These are phyloP conservation scores for Bombus polaris DNA, from an alignment of 1,140 invertebrate genomes.

Conservation along the genomic window DNA sequence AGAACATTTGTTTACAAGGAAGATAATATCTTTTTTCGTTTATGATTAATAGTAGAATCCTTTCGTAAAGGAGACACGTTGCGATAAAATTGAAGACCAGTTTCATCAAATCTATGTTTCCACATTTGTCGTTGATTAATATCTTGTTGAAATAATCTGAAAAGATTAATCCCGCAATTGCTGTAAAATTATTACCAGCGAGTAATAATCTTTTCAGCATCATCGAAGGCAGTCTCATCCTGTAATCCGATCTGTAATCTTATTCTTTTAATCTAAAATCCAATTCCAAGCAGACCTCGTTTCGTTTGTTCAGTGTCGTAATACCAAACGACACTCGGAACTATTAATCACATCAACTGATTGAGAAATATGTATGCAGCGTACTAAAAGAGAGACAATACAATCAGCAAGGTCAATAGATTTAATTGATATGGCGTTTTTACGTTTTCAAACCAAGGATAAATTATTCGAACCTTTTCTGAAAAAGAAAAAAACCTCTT, in stretches of 20 bases:
- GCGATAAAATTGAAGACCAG: too few relatives aligned
- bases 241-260: background rate
- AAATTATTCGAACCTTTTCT: too few relatives aligned
- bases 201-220: background rate
- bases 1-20: too few relatives aligned
- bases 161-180: background rate
- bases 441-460: background rate
- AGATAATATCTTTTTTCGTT: too few relatives aligned
- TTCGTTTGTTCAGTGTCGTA: background rate
- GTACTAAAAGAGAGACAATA: background rate
- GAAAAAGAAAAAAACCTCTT: too few relatives aligned
- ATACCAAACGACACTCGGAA: background rate
- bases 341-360: background rate
- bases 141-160: background rate
- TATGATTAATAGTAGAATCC: too few relatives aligned
- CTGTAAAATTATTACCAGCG: background rate
- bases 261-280: background rate
- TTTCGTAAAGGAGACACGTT: too few relatives aligned
- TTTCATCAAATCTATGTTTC: background rate
- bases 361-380: background rate
- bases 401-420: background rate
- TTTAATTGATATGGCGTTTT: background rate
- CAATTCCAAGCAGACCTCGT: background rate
- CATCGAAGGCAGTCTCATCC: background rate
- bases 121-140: background rate